Evolutionary conservation across 2,113 vertebrate genomes (phyloP).

Genomic region (Xyrauchen texanus): DNA sequence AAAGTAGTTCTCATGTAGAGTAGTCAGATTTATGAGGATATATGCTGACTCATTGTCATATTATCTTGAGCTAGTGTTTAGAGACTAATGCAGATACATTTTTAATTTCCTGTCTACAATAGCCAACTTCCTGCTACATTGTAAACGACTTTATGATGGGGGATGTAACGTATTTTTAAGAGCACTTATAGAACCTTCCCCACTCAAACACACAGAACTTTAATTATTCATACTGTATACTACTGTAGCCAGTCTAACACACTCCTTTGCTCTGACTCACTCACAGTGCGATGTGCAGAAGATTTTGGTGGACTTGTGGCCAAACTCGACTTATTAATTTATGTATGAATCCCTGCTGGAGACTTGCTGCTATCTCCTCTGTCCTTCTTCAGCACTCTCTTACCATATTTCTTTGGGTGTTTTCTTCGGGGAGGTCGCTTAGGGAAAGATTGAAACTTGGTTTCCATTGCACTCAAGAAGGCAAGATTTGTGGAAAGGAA

Average conservation of each 20-base stretch:
- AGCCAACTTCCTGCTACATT: not conserved
- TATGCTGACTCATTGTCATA: not conserved
- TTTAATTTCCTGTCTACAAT: slow-evolving; percentile 5
- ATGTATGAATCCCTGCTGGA: slow-evolving; percentile 37
- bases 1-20: no score
- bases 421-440: not conserved
- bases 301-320: slow-evolving; percentile 30
- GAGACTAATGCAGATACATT: slow-evolving; percentile 15
- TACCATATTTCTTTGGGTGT: slow-evolving; percentile 1
- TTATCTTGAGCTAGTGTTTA: slow-evolving; percentile 25
- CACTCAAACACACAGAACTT: slow-evolving; percentile 33
- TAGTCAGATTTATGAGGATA: no score
- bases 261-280: not conserved
- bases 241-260: not conserved
- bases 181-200: not conserved
- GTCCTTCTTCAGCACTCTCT: slow-evolving; percentile 30
- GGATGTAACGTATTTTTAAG: not conserved
- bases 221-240: slow-evolving; percentile 61
- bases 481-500: slow-evolving; percentile 23
- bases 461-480: slow-evolving; percentile 25
- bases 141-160: not conserved
- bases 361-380: slow-evolving; percentile 1
- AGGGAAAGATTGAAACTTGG: slow-evolving; percentile 16
- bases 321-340: slow-evolving; percentile 44
- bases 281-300: not conserved